Evolutionary conservation across 2,113 vertebrate species (phyloP).

Genomic region (Aphelocoma coerulescens): DNA sequence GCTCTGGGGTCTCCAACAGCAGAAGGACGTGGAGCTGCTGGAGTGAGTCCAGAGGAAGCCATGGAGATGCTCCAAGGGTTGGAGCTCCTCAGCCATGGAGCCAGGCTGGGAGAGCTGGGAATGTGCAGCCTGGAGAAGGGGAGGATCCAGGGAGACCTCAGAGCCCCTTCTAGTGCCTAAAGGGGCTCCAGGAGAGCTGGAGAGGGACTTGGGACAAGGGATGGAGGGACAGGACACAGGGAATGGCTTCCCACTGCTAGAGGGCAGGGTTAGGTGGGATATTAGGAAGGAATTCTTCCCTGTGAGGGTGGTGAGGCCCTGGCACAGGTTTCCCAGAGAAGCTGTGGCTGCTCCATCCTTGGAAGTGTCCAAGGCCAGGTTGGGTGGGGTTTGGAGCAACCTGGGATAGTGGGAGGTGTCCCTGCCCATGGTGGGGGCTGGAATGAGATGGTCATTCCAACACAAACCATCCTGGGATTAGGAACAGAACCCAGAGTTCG

Average conservation of each 20-base stretch:
- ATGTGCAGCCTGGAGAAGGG: neutral
- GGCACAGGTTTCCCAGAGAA: rapidly evolving
- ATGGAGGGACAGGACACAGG: rapidly evolving
- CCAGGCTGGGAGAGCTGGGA: neutral
- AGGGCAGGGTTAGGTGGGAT: rapidly evolving
- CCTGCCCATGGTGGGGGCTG: rapidly evolving
- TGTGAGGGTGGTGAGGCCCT: rapidly evolving
- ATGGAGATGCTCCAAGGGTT: rapidly evolving
- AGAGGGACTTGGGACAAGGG: neutral
- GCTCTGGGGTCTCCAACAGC: neutral
- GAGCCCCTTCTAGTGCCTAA: rapidly evolving
- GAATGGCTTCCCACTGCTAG: neutral
- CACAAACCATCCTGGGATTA: neutral
- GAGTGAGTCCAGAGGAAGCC: rapidly evolving
- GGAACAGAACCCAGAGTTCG: rapidly evolving
- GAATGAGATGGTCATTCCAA: neutral
- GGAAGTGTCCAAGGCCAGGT: neutral
- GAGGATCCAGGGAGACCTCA: rapidly evolving
- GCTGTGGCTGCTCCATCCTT: neutral
- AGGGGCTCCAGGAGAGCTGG: neutral
- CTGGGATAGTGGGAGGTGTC: neutral
- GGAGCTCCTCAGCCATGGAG: neutral
- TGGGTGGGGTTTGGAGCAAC: rapidly evolving
- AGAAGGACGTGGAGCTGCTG: rapidly evolving
- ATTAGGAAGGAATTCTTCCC: rapidly evolving